These are phyloP conservation scores for Adelosebastes latens DNA, from an alignment of 2,797 vertebrate species.

Conservation along the genomic window DNA sequence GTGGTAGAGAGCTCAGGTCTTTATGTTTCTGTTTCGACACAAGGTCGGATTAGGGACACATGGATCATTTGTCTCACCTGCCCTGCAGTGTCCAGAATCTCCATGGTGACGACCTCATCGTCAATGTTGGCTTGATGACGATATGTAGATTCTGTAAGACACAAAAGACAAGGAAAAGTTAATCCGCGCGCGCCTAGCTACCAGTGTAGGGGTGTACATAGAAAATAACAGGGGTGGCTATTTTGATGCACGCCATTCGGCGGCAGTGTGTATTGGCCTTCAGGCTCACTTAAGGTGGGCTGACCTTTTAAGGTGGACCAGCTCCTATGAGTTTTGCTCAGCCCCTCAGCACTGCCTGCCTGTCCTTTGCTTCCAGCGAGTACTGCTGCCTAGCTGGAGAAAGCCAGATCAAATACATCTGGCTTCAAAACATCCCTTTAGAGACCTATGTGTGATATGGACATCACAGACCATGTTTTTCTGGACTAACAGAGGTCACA, in stretches of 20 bases:
- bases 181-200: too few species aligned
- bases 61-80: slow-evolving; percentile 84
- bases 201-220: too few species aligned
- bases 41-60: background rate
- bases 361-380: background rate
- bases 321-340: too few species aligned
- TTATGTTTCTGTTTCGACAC: background rate
- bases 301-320: too few species aligned
- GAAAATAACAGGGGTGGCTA: too few species aligned
- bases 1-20: background rate
- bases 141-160: slow-evolving; percentile 92
- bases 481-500: background rate
- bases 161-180: slow-evolving; percentile 3
- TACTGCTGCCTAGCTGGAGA: background rate
- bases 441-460: background rate
- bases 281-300: too few species aligned
- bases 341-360: too few species aligned
- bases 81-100: slow-evolving; percentile 97
- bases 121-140: slow-evolving; percentile 96
- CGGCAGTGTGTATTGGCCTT: too few species aligned
- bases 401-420: background rate
- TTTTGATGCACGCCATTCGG: too few species aligned
- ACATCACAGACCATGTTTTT: background rate
- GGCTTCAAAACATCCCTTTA: background rate
- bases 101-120: slow-evolving; percentile 96